A percentile compares a stretch with the other conserved stretches of the same genome.
Conservation (phyloP, 1,140 invertebrate species). For the Neuroterus valhalla region DNA sequence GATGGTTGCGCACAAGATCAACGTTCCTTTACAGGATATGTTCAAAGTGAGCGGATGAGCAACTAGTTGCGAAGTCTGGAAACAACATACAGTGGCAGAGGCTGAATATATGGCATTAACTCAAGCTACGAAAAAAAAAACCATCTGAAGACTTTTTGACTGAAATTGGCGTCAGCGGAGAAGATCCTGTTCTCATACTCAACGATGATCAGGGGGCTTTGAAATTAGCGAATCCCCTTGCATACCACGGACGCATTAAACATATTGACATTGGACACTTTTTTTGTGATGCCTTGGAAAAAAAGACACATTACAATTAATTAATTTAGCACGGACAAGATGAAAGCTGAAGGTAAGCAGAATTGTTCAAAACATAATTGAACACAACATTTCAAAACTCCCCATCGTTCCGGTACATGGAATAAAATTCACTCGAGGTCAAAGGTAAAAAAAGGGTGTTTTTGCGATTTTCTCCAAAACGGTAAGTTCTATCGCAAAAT, state of each 20-base stretch:
- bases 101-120: background rate
- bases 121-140: background rate
- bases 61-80: conserved; percentile 49
- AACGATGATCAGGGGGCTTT: background rate
- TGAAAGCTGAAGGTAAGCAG: too few species aligned
- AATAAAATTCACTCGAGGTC: too few species aligned
- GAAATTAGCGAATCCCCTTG: background rate
- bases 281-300: too few species aligned
- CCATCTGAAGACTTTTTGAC: background rate
- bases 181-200: background rate
- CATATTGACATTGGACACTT: background rate
- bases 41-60: conserved; percentile 68
- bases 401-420: too few species aligned
- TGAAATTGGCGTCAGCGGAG: too few species aligned
- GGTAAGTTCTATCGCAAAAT: too few species aligned
- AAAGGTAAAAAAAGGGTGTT: too few species aligned
- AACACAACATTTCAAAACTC: too few species aligned
- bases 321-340: too few species aligned
- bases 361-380: too few species aligned
- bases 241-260: background rate
- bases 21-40: conserved; percentile 58
- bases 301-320: too few species aligned
- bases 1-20: conserved; percentile 47
- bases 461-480: too few species aligned
- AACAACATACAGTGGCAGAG: conserved; percentile 66